Conservation (phyloP, 2,888 invertebrate genomes). For the Andrena marginata region DNA sequence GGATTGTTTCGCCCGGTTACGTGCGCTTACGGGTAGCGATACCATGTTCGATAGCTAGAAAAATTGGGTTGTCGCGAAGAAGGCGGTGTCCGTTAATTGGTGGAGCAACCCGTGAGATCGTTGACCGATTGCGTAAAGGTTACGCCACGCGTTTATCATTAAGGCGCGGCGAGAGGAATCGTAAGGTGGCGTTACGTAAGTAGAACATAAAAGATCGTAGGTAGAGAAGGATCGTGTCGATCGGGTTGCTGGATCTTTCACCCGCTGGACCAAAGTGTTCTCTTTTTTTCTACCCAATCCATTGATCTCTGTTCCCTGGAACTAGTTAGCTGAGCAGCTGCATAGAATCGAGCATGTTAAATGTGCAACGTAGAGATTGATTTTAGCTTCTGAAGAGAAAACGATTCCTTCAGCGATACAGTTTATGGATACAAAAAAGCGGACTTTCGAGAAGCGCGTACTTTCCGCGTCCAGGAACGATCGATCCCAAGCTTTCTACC, state of each 20-base stretch:
- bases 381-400: background rate
- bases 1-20: background rate
- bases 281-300: background rate
- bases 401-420: background rate
- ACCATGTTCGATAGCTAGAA: background rate
- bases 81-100: background rate
- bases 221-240: background rate
- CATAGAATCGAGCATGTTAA: background rate
- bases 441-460: background rate
- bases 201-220: background rate
- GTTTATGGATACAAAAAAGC: background rate
- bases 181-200: background rate
- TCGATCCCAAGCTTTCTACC: conserved; percentile 1
- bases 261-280: background rate
- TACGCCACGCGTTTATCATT: background rate
- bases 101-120: background rate
- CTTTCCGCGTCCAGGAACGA: background rate
- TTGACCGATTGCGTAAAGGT: conserved; percentile 5
- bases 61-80: conserved; percentile 18
- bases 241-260: conserved; percentile 3
- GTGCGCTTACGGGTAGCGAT: background rate
- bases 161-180: background rate
- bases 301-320: background rate
- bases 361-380: background rate
- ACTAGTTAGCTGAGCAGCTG: background rate